Evolutionary conservation across 1,140 invertebrate species (phyloP), one percentile per base, ranked within the genome.

Genomic region (Aphaenogaster ashmeadi): DNA sequence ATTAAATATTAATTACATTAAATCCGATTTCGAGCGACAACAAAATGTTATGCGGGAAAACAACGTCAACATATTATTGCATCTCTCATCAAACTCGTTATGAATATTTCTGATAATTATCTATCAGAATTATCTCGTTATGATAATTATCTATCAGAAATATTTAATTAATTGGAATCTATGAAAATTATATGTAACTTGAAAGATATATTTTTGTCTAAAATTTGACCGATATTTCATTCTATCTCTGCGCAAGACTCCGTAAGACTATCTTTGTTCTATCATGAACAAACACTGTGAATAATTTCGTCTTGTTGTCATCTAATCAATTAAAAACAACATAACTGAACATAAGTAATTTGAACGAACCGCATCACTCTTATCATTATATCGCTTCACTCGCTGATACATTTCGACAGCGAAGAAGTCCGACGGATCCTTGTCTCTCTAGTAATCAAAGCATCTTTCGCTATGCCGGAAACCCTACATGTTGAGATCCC

Each of bases 401-500:
- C 56, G 67, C 38, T 7, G 33, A 15, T 33, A 52, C 4, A 11
- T 64, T 62, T 89, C 67, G 75, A 62, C 54, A 85, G 71, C 88
- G 80, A 90, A 86, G 47, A 89, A 88, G 66, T 67, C 87, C 90
- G 79, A 91, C 90, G 90, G 87, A 91, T 89, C 87, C 67, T 75
- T 74, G 78, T 81, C 50, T 47, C 66, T 87, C 60, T 83, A 83
- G 54, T 88, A 78, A 78, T 81, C 69, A 36, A 90, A 85, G 50
- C 54, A 71, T 88, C 67, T 21, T 58, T 84, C 60, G 54, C 78
- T 88, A 67, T 60, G 58, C 72, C 87, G 87, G 87, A 80, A 44
- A 89, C 67, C 74, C 90, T 91, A 91, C 33, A 87, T 91, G 78
- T 71, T 81, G 91, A 92, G 91, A 92, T 91, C 91, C 85, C 87